Base-by-base conservation (phyloP, 1,140 invertebrate genomes). In the Neodiprion pinetum region DNA sequence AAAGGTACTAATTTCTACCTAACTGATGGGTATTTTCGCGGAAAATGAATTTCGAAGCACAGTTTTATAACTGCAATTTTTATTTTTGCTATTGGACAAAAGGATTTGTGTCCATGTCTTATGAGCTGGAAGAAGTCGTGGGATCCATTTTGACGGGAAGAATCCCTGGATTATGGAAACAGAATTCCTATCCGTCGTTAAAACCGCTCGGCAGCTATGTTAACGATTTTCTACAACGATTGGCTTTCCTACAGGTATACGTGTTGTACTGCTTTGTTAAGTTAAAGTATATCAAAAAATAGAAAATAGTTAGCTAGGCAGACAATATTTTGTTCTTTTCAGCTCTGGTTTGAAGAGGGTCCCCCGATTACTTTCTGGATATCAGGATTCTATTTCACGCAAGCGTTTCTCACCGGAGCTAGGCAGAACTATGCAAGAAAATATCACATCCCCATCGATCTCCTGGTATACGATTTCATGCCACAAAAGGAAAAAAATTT, bases 341-440 rank as follows among this genome's bases (percentile, higher is more conserved):
- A 96, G 92, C 90, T 92, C 79, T 98, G 97, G 97, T 95, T 93
- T 78, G 91, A 94, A 14, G 81, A 94, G 76, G 96, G 96, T 9
- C 92, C 95, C 17, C 96, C 97, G 1, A 75, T 88, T 4, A 92
- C 94, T 10, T 98, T 95, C 87, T 99, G 97, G 97, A 87, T 99
- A 48, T 96, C 97, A 0, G 97, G 96, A 21, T 98, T 99, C 86
- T 99, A 94, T 85, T 98, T 98, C 84, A 97, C 97, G 0, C 97
- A 98, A 89, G 96, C 97, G 8, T 99, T 99, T 88, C 89, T 99
- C 14, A 99, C 97, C 8, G 97, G 96, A 40, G 95, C 94, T 17
- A 93, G 96, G 80, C 97, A 99, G 89, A 98, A 98, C 88, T 98
- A 92, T 88, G 96, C 97, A 7, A 91, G 97, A 78, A 97, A 96